Conservation (phyloP, 2,888 invertebrate species). For the Seira sanloemensis region DNA sequence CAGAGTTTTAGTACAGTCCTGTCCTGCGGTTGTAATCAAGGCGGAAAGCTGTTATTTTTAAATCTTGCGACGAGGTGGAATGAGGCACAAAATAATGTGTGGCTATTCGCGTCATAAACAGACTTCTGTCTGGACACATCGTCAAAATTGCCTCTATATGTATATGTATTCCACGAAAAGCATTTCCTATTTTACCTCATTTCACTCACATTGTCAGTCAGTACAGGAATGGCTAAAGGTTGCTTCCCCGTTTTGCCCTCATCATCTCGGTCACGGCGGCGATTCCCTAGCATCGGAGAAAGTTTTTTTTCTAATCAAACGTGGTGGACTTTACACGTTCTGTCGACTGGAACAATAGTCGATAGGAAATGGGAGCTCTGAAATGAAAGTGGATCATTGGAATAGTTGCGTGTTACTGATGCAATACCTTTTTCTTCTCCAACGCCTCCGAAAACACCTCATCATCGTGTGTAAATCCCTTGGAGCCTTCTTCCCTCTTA, state of each 20-base stretch:
- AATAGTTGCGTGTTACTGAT: too few relatives aligned
- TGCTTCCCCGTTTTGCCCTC: too few relatives aligned
- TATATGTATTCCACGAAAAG: not conserved
- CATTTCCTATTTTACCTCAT: too few relatives aligned
- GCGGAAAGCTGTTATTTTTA: too few relatives aligned
- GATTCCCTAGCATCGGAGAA: not conserved
- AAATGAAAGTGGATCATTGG: constrained; percentile 5
- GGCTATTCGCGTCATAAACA: not conserved
- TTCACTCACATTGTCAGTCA: too few relatives aligned
- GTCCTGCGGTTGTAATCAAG: constrained; percentile 24
- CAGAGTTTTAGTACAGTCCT: too few relatives aligned
- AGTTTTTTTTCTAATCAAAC: not conserved
- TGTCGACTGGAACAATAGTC: not conserved
- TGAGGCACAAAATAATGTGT: constrained; percentile 5
- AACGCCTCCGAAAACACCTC: not conserved
- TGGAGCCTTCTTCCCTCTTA: constrained; percentile 27
- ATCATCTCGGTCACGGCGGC: too few relatives aligned
- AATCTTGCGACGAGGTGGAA: too few relatives aligned
- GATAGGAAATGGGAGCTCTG: not conserved
- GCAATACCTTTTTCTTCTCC: not conserved
- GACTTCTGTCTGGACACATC: not conserved
- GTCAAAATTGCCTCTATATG: not conserved
- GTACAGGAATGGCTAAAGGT: too few relatives aligned
- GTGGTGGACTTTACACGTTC: not conserved
- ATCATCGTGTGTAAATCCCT: constrained; percentile 41